These are phyloP conservation scores for Ceramica pisi DNA, from an alignment of 2,888 invertebrate genomes.

Conservation along the genomic window DNA sequence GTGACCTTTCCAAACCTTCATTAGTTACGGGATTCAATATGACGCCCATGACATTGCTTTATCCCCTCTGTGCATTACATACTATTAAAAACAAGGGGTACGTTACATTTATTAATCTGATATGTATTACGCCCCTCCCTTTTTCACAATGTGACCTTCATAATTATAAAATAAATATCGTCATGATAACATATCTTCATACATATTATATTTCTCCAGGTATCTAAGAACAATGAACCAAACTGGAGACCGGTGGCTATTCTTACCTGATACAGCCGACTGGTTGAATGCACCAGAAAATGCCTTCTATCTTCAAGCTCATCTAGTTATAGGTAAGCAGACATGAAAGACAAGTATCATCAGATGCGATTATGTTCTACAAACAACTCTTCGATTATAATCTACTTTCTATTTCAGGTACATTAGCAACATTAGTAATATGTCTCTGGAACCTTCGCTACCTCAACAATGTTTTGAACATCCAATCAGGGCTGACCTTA, in stretches of 20 bases:
- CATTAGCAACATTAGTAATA: constrained; percentile 76
- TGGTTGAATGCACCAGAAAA: constrained; percentile 92
- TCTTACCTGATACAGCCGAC: constrained; percentile 94
- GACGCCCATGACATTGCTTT: too few species aligned
- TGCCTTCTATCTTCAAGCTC: constrained; percentile 85
- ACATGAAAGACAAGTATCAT: neutral
- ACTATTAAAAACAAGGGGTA: too few species aligned
- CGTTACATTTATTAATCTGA: neutral
- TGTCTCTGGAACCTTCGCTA: constrained; percentile 81
- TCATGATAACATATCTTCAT: neutral
- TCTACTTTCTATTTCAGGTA: constrained; percentile 75
- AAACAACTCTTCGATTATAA: neutral
- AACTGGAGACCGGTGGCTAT: constrained; percentile 96
- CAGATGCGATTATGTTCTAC: neutral
- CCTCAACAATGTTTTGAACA: constrained; percentile 80
- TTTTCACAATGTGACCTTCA: neutral
- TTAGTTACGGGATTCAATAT: too few species aligned
- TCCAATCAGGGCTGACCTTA: constrained; percentile 79
- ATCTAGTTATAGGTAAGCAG: constrained; percentile 78
- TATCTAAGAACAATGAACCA: constrained; percentile 95
- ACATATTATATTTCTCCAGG: constrained; percentile 62
- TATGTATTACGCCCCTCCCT: neutral
- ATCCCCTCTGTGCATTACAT: too few species aligned
- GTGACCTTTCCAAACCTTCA: too few species aligned
- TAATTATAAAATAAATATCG: too few species aligned